phyloP scores from a whole-genome alignment of 2,113 vertebrate genomes.

The Empidonax alnorum region DNA sequence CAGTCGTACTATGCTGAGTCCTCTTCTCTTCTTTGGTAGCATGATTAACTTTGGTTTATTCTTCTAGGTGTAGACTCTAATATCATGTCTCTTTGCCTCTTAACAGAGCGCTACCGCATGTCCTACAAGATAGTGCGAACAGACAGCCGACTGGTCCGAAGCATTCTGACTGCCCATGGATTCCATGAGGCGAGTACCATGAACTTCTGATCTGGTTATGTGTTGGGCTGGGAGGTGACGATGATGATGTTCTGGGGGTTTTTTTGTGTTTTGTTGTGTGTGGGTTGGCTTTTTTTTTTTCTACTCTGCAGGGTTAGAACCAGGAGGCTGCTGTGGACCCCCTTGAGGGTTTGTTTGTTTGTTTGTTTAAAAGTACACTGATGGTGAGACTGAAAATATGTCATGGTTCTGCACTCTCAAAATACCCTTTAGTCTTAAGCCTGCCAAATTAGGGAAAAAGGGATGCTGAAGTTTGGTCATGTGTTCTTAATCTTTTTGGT shows the following conservation, averaged over 20 bases:
- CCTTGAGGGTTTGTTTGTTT: not conserved
- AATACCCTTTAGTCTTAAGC: not conserved
- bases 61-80: not conserved
- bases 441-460: not conserved
- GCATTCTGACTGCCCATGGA: slow-evolving; percentile 90
- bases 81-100: not conserved
- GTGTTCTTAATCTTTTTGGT: not conserved
- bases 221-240: not conserved
- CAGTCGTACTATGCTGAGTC: not conserved
- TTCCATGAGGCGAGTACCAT: slow-evolving; percentile 87
- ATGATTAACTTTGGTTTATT: not conserved
- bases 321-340: not conserved
- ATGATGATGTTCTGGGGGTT: not conserved
- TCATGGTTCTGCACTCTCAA: not conserved
- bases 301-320: not conserved
- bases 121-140: slow-evolving; percentile 96
- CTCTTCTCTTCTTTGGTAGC: not conserved
- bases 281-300: not conserved
- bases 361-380: not conserved
- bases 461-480: not conserved
- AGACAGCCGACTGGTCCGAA: slow-evolving; percentile 93
- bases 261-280: not conserved
- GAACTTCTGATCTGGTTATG: not conserved
- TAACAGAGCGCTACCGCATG: slow-evolving; percentile 88
- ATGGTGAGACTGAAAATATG: not conserved